A percentile compares a stretch with the other conserved stretches of the same genome.
phyloP scores from a whole-genome alignment of 1,140 invertebrate genomes.

The Metaphire vulgaris region DNA sequence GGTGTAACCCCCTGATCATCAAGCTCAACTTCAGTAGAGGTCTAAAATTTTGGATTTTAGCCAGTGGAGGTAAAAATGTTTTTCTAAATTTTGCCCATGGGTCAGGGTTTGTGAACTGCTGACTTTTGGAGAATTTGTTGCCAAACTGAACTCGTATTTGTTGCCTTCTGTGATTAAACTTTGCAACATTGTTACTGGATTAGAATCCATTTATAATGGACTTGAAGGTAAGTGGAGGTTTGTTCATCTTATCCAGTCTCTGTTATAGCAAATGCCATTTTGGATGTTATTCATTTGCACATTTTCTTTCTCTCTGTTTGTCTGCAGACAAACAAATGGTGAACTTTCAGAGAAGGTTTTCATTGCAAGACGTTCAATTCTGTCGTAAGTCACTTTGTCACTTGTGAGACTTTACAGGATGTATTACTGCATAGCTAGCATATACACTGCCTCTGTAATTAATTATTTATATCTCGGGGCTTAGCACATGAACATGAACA shows the following conservation, averaged over 20 bases:
- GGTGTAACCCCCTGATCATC: too few species aligned
- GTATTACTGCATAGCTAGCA: neutral
- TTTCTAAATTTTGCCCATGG: too few species aligned
- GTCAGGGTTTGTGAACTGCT: too few species aligned
- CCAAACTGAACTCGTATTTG: too few species aligned
- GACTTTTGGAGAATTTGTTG: neutral
- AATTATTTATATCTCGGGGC: neutral
- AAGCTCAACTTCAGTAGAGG: too few species aligned
- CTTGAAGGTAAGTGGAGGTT: neutral
- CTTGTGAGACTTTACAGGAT: constrained; percentile 11
- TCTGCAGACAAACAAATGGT: constrained; percentile 40
- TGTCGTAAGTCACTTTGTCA: constrained; percentile 40
- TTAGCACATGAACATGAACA: too few species aligned
- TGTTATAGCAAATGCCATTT: neutral
- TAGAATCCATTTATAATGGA: neutral
- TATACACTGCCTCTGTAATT: neutral
- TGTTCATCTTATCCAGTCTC: neutral
- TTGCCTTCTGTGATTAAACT: constrained; percentile 6
- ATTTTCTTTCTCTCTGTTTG: neutral
- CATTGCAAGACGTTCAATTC: constrained; percentile 61
- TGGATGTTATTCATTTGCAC: constrained; percentile 10
- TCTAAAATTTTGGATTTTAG: too few species aligned
- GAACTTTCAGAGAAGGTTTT: constrained; percentile 62
- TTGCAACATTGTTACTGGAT: constrained; percentile 15
- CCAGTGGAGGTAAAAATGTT: too few species aligned